Conservation (phyloP, 2,888 invertebrate species). For the Asteroscopus sphinx region DNA sequence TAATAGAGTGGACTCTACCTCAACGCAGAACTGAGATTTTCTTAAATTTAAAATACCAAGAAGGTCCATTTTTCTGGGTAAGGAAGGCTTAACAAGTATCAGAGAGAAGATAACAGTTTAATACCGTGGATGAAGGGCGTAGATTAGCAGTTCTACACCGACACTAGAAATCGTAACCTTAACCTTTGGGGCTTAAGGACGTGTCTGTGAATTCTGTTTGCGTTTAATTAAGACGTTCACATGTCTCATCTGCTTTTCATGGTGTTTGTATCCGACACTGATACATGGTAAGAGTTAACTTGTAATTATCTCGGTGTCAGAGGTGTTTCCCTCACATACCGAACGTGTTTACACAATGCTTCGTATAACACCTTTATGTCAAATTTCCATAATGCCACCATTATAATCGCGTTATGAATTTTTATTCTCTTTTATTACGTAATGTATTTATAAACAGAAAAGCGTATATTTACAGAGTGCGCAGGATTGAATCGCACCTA, state of each 20-base stretch:
- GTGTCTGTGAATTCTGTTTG: too few relatives aligned
- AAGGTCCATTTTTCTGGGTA: too few relatives aligned
- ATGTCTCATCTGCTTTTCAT: slow-evolving; percentile 1
- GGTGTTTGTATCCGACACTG: slow-evolving; percentile 2
- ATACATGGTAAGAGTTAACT: neutral
- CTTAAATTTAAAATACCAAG: too few relatives aligned
- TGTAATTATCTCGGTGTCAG: neutral
- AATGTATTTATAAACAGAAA: slow-evolving; percentile 39
- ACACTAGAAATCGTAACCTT: too few relatives aligned
- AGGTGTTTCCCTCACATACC: slow-evolving; percentile 3
- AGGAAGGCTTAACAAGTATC: too few relatives aligned
- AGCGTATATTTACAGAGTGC: slow-evolving; percentile 6
- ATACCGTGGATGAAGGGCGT: too few relatives aligned
- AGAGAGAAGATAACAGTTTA: too few relatives aligned
- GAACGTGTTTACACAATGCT: slow-evolving; percentile 17
- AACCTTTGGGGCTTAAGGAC: too few relatives aligned
- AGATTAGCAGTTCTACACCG: too few relatives aligned
- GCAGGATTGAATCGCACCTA: slow-evolving; percentile 19
- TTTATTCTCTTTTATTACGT: slow-evolving; percentile 20
- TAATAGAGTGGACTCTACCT: too few relatives aligned
- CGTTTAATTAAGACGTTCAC: too few relatives aligned
- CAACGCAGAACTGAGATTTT: too few relatives aligned
- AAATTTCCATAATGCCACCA: slow-evolving; percentile 24
- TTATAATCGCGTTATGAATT: slow-evolving; percentile 26
- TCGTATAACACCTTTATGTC: slow-evolving; percentile 11